phyloP scores from a whole-genome alignment of 1,140 invertebrate genomes.

The Hesperophylax magnus region DNA sequence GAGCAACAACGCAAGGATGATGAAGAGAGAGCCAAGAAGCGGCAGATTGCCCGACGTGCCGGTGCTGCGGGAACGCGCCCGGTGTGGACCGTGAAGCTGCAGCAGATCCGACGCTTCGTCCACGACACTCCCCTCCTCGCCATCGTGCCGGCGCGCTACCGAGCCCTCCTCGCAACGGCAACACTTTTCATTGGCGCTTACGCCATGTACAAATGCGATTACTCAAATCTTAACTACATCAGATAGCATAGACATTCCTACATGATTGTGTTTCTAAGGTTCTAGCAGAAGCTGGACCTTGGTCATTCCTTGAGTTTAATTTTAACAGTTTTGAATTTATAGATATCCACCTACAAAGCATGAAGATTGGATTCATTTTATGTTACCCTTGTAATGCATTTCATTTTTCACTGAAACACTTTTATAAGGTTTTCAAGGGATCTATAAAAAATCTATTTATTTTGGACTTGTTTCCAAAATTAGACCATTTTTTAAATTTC shows the following conservation, averaged over 20 bases:
- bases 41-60: constrained; percentile 59
- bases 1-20: constrained; percentile 69
- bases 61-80: constrained; percentile 41
- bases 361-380: too few species aligned
- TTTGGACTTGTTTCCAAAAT: too few species aligned
- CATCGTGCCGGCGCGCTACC: constrained; percentile 60
- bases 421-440: too few species aligned
- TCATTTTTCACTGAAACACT: too few species aligned
- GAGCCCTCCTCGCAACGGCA: constrained; percentile 68
- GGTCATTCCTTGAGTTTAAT: constrained; percentile 23
- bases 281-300: constrained; percentile 36
- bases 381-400: too few species aligned
- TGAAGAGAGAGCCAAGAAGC: constrained; percentile 66
- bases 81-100: constrained; percentile 48
- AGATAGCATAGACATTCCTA: constrained; percentile 66
- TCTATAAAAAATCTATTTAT: too few species aligned
- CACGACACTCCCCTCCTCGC: constrained; percentile 55
- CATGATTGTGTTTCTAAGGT: constrained; percentile 64
- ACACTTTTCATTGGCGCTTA: constrained; percentile 70
- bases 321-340: neutral
- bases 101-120: constrained; percentile 53
- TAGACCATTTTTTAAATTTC: too few species aligned
- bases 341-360: too few species aligned
- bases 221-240: constrained; percentile 59
- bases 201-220: constrained; percentile 69